These are phyloP conservation scores for Slavum lentiscoides DNA, from an alignment of 2,888 invertebrate species.

Conservation along the genomic window DNA sequence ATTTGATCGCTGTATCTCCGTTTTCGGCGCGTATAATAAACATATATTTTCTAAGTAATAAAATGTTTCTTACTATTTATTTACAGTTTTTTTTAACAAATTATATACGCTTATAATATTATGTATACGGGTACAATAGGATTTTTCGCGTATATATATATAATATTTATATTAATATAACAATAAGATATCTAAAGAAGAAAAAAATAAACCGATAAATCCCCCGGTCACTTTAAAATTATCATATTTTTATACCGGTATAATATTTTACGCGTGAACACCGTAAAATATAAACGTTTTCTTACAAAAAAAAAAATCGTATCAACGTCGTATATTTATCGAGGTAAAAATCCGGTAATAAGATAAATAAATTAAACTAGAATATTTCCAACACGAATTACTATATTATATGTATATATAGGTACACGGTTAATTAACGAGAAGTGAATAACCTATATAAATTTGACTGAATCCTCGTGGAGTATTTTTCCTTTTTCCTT, in stretches of 20 bases:
- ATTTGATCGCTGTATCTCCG: not conserved
- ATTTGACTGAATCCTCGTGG: not conserved
- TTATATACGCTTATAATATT: not conserved
- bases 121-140: not conserved
- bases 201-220: too few relatives aligned
- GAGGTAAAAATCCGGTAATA: not conserved
- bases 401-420: not conserved
- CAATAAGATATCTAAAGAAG: too few relatives aligned
- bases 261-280: too few relatives aligned
- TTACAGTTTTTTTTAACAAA: conserved; percentile 2
- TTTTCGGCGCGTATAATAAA: not conserved
- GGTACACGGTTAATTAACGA: not conserved
- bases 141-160: not conserved
- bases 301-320: not conserved
- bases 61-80: not conserved
- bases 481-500: not conserved
- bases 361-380: not conserved
- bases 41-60: conserved; percentile 1
- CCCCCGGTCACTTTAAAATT: too few relatives aligned
- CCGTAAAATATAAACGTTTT: not conserved
- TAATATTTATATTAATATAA: too few relatives aligned
- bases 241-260: too few relatives aligned
- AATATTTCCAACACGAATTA: not conserved
- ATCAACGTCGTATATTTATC: not conserved
- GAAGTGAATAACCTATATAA: not conserved